Evolutionary conservation across 2,797 vertebrate genomes (phyloP).

Genomic region (Pangasius mekongensis): DNA sequence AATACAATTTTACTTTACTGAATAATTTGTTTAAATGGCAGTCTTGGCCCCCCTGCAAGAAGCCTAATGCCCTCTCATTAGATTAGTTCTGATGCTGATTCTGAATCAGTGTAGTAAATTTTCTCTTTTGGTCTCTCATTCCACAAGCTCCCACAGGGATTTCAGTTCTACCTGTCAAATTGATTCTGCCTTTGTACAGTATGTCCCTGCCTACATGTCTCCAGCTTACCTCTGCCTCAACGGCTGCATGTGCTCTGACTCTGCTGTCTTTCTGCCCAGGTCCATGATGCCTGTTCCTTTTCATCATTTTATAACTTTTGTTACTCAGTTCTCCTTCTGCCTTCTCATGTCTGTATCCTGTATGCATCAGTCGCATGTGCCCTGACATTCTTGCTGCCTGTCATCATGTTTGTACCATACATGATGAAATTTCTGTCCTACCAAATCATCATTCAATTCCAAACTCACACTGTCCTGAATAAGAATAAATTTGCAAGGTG

Average conservation of each 20-base stretch:
- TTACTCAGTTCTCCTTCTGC: constrained; percentile 14
- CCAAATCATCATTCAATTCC: constrained; percentile 10
- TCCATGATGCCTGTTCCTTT: constrained; percentile 11
- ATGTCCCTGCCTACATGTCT: constrained; percentile 9
- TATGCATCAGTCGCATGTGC: not conserved
- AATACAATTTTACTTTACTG: constrained; percentile 6
- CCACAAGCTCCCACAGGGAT: not conserved
- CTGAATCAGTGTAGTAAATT: not conserved
- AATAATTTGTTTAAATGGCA: constrained; percentile 21
- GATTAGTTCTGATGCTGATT: constrained; percentile 13
- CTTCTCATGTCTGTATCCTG: not conserved
- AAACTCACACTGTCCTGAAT: not conserved
- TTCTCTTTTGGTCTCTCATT: not conserved
- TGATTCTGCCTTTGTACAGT: constrained; percentile 9
- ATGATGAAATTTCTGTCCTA: constrained; percentile 15
- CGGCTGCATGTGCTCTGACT: not conserved
- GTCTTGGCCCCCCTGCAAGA: not conserved
- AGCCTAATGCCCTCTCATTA: constrained; percentile 17
- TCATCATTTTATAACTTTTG: constrained; percentile 25
- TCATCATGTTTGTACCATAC: not conserved
- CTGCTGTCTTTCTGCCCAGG: not conserved
- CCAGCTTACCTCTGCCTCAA: not conserved
- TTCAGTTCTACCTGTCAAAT: constrained; percentile 22
- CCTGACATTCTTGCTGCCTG: not conserved
- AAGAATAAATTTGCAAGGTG: not conserved